A percentile compares a stretch with the other conserved stretches of the same genome.
phyloP scores from a whole-genome alignment of 2,113 vertebrate genomes.

The Dasyurus viverrinus region DNA sequence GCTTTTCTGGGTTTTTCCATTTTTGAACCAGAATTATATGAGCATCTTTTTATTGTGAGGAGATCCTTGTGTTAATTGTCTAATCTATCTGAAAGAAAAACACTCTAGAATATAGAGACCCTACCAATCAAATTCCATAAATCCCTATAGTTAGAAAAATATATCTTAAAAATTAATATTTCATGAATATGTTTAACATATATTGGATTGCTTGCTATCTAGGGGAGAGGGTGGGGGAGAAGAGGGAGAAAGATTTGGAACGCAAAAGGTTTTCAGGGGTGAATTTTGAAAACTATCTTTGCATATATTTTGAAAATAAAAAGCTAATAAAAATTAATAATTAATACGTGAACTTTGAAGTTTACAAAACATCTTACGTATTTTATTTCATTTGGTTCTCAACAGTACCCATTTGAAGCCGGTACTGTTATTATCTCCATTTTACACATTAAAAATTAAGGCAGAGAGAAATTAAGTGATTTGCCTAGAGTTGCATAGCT shows the following conservation, averaged over 20 bases:
- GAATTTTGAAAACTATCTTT: too few species aligned
- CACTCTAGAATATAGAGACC: slow-evolving; percentile 1
- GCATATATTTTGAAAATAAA: too few species aligned
- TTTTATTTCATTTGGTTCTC: neutral
- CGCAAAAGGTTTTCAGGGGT: too few species aligned
- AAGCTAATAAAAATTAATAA: neutral
- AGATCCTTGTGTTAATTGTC: slow-evolving; percentile 15
- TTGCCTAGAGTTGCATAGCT: neutral
- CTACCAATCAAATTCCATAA: slow-evolving; percentile 22
- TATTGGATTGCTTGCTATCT: too few species aligned
- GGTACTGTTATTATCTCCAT: neutral
- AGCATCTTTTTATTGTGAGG: neutral
- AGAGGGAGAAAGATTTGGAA: too few species aligned
- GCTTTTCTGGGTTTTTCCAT: slow-evolving; percentile 33
- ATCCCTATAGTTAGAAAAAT: slow-evolving; percentile 45
- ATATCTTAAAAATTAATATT: neutral
- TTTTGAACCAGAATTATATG: slow-evolving; percentile 44
- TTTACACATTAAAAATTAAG: neutral
- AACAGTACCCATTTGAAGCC: neutral
- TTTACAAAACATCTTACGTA: too few species aligned
- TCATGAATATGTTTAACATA: neutral
- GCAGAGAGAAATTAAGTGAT: neutral
- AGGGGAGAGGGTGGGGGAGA: too few species aligned
- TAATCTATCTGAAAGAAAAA: neutral
- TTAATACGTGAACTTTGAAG: neutral